Evolutionary conservation across 2,113 vertebrate species (phyloP), one percentile per base, ranked within the genome.

Genomic region (Acanthochromis polyacanthus): DNA sequence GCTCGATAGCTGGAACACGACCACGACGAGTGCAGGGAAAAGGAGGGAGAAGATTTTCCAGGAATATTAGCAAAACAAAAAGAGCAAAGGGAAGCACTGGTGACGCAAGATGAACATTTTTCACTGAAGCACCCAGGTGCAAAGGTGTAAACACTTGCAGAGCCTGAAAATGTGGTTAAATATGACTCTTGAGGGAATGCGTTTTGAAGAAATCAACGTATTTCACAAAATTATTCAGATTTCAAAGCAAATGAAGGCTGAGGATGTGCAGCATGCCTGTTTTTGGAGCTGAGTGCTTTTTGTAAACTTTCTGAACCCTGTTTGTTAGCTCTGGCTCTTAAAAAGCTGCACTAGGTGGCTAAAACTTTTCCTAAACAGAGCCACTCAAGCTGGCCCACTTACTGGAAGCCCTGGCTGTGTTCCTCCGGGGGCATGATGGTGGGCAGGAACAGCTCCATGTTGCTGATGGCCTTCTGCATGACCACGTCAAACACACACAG

Each of bases 391-490:
- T 30, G 74, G 58, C 76, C 52, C 36, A 95, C 96, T 95, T 88
- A 98, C 97, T 89, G 95, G 94, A 98, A 99, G 88, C 96, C 96
- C 81, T 95, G 97, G 85, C 94, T 83, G 91, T 99, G 97, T 78
- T 97, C 95, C 72, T 95, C 93, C 20, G 95, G 96, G 87, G 96
- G 95, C 92, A 97, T 96, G 75, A 97, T 96, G 86, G 97, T 98
- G 85, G 97, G 97, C 82, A 99, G 94, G 91, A 99, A 98, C 57
- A 98, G 93, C 90, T 99, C 97, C 58, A 98, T 97, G 84, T 97
- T 97, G 80, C 96, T 96, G 76, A 98, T 94, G 65, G 96, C 96
- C 91, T 97, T 98, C 86, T 97, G 97, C 97, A 98, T 98, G 75
- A 95, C 96, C 77, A 96, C 94, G 78, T 99, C 97, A 80, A 98